Percentiles rank a stretch among this genome's conserved stretches.
Conservation (phyloP, 1,140 invertebrate species). For the Hestina assimilis region DNA sequence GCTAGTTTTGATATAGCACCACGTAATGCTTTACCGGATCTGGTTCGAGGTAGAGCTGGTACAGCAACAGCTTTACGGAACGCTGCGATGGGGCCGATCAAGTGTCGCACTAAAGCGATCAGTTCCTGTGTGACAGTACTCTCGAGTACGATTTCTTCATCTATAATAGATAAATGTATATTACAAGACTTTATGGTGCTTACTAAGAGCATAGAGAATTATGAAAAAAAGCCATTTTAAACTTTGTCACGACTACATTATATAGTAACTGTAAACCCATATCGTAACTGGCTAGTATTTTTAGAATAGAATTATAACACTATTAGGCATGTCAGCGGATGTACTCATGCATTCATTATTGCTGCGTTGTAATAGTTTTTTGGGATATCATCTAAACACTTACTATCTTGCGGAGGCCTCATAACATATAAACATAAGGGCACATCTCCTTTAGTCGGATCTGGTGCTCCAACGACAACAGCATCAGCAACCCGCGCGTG, state of each 20-base stretch:
- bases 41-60: constrained; percentile 86
- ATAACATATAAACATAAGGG: constrained; percentile 92
- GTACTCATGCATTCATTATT: too few species aligned
- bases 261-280: too few species aligned
- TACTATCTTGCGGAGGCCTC: constrained; percentile 79
- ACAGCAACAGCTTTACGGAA: constrained; percentile 89
- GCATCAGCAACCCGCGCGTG: constrained; percentile 91
- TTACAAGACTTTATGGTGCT: too few species aligned
- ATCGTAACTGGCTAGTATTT: too few species aligned
- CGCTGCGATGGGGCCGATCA: constrained; percentile 93
- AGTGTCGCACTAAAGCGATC: constrained; percentile 85
- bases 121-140: constrained; percentile 79
- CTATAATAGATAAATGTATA: constrained; percentile 32
- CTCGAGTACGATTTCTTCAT: constrained; percentile 67
- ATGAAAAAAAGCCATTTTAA: too few species aligned
- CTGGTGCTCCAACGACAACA: constrained; percentile 93
- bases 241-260: too few species aligned
- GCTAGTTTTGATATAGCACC: constrained; percentile 92
- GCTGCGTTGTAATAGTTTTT: not conserved
- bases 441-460: constrained; percentile 92
- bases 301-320: not conserved
- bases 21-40: constrained; percentile 91
- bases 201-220: too few species aligned
- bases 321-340: too few species aligned
- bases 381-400: constrained; percentile 4